phyloP scores from a whole-genome alignment of 1,140 invertebrate species.

The Pachypeltis micranthus region DNA sequence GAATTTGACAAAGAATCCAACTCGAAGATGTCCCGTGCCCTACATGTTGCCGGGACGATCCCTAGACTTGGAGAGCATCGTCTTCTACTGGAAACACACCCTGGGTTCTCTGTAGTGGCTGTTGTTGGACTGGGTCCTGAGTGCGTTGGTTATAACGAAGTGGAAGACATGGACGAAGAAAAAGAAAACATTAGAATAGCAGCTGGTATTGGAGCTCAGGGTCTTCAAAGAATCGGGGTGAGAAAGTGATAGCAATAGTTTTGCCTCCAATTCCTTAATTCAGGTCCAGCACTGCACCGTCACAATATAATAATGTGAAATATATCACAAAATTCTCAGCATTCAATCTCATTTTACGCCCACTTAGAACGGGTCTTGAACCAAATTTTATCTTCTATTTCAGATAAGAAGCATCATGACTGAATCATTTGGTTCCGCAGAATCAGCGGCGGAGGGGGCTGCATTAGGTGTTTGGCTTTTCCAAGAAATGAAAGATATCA shows the following conservation, averaged over 20 bases:
- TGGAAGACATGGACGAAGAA: constrained; percentile 38
- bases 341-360: no score
- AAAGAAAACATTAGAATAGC: constrained; percentile 38
- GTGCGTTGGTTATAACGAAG: constrained; percentile 33
- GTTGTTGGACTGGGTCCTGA: constrained; percentile 40
- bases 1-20: constrained; percentile 12
- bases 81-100: constrained; percentile 35
- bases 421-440: constrained; percentile 56
- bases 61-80: constrained; percentile 37
- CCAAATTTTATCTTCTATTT: no score
- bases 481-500: constrained; percentile 39
- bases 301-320: no score
- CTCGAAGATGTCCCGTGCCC: neutral
- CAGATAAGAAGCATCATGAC: constrained; percentile 34
- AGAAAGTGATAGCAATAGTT: no score
- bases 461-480: constrained; percentile 48
- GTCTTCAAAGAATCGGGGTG: constrained; percentile 33
- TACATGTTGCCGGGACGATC: constrained; percentile 32
- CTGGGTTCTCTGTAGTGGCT: constrained; percentile 34
- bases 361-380: no score
- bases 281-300: no score
- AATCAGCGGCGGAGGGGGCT: constrained; percentile 62
- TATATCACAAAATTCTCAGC: no score
- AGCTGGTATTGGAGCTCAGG: constrained; percentile 35
- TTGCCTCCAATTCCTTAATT: no score